Evolutionary conservation across 2,797 vertebrate species (phyloP).

Genomic region (Danio choprae): DNA sequence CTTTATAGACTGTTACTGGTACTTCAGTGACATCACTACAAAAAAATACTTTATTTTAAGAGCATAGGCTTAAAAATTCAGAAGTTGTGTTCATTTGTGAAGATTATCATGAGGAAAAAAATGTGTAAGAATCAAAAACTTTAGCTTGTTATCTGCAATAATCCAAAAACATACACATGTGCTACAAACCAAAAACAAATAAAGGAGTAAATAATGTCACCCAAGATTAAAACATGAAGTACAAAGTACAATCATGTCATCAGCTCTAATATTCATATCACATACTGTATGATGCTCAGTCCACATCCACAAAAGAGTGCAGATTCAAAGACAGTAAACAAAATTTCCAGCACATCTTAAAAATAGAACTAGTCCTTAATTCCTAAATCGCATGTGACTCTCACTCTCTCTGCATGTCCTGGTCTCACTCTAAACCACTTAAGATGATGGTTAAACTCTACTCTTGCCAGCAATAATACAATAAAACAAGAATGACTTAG

Average conservation of each 20-base stretch:
- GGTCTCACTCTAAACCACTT: slow-evolving; percentile 22
- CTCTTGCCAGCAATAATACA: slow-evolving; percentile 39
- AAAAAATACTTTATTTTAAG: too few relatives aligned
- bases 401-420: neutral
- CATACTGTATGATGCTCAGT: neutral
- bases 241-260: neutral
- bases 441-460: slow-evolving; percentile 30
- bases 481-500: slow-evolving; percentile 52
- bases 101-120: too few relatives aligned
- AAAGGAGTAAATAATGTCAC: neutral
- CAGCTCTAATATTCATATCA: slow-evolving; percentile 1
- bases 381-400: neutral
- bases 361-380: neutral
- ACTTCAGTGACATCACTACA: too few relatives aligned
- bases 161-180: too few relatives aligned
- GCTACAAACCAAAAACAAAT: neutral
- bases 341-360: slow-evolving; percentile 14
- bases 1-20: too few relatives aligned
- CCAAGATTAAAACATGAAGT: slow-evolving; percentile 4
- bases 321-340: slow-evolving; percentile 2
- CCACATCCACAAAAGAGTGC: neutral
- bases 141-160: slow-evolving; percentile 1
- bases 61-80: too few relatives aligned
- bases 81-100: neutral
- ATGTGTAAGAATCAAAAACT: neutral